A percentile compares a stretch with the other conserved stretches of the same genome.
Conservation (phyloP, 2,888 invertebrate species). For the Hyles lineata region DNA sequence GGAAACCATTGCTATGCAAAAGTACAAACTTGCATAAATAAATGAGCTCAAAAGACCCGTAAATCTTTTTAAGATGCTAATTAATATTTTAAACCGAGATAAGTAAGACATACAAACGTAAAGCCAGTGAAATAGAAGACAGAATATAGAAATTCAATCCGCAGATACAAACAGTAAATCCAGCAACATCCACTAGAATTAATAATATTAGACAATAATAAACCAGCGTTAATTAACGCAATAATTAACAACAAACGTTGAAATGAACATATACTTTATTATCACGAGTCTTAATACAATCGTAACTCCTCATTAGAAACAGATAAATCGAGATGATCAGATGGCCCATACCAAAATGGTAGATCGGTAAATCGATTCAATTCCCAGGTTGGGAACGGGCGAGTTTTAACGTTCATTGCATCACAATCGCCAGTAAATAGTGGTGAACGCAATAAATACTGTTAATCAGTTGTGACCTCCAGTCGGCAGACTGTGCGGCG, state of each 20-base stretch:
- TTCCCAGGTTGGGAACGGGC: conserved; percentile 30
- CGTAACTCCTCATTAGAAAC: conserved; percentile 31
- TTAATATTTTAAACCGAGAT: too few relatives aligned
- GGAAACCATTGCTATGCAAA: too few relatives aligned
- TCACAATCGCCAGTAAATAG: conserved; percentile 40
- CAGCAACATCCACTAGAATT: not conserved
- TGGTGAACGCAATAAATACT: conserved; percentile 39
- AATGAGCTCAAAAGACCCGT: too few relatives aligned
- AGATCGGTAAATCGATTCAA: conserved; percentile 30
- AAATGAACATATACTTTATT: conserved; percentile 8
- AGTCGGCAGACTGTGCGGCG: conserved; percentile 42
- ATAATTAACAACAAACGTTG: not conserved
- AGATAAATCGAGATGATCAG: conserved; percentile 23
- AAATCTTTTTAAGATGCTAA: too few relatives aligned
- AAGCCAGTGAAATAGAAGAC: too few relatives aligned
- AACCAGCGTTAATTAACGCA: conserved; percentile 5
- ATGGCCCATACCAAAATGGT: conserved; percentile 31
- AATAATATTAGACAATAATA: not conserved
- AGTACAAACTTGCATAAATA: too few relatives aligned
- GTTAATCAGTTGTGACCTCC: conserved; percentile 41
- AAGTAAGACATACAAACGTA: too few relatives aligned
- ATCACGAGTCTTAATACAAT: conserved; percentile 22
- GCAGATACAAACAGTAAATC: not conserved
- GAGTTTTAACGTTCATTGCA: conserved; percentile 28
- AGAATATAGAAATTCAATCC: not conserved